Conservation (phyloP, 1,140 invertebrate genomes). For the Leptinotarsa lineolata region DNA sequence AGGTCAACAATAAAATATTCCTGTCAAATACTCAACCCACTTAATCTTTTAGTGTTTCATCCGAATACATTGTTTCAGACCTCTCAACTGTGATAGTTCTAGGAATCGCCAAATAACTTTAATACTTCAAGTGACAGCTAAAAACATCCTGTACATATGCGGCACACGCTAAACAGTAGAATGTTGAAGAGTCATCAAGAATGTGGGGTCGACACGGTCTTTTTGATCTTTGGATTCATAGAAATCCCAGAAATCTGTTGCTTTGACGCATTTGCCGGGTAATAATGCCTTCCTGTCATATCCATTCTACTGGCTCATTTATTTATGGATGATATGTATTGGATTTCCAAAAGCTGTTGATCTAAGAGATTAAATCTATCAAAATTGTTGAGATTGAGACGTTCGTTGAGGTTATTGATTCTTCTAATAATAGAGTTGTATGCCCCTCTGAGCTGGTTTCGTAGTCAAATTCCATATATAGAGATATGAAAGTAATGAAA, state of each 20-base stretch:
- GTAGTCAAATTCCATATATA: no score
- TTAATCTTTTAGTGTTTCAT: no score
- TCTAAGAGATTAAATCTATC: not conserved
- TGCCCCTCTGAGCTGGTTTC: no score
- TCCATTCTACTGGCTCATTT: not conserved
- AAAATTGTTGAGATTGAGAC: no score
- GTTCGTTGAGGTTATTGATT: no score
- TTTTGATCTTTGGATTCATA: conserved; percentile 1
- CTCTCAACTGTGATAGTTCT: no score
- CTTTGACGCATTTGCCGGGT: not conserved
- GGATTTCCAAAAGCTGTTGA: not conserved
- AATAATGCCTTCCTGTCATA: conserved; percentile 1
- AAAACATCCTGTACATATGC: not conserved
- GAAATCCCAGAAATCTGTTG: conserved; percentile 1
- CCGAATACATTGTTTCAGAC: no score
- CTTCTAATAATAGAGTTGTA: no score
- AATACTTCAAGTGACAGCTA: not conserved
- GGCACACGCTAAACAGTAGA: not conserved
- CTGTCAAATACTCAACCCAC: no score
- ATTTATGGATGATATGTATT: not conserved
- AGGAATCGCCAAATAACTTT: no score
- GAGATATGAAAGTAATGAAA: no score
- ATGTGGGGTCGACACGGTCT: conserved; percentile 4
- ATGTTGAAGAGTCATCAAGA: not conserved
- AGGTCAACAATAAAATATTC: no score